Percentiles rank a stretch among this genome's conserved stretches.
Evolutionary conservation across 92 coral and sea anemone species (phyloP).

Genomic region (Actinernus sp.): DNA sequence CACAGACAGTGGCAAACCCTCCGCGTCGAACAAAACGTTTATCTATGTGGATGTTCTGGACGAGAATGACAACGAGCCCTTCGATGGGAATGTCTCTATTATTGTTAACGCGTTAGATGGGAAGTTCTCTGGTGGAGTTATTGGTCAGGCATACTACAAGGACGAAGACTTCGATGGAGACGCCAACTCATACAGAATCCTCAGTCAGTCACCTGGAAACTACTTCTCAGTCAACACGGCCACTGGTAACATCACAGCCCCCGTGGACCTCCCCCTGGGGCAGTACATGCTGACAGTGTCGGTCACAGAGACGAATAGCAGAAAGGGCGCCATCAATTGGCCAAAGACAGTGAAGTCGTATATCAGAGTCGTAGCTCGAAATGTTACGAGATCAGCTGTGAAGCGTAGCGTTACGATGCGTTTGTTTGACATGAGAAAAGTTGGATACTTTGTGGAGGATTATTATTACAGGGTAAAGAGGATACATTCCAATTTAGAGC

Average conservation of each 20-base stretch:
- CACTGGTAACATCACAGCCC: constrained; percentile 74
- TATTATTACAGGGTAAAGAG: constrained; percentile 42
- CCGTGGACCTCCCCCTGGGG: constrained; percentile 53
- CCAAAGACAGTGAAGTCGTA: constrained; percentile 67
- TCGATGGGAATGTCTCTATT: constrained; percentile 66
- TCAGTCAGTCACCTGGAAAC: constrained; percentile 59
- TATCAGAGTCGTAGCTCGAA: constrained; percentile 60
- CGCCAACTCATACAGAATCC: constrained; percentile 52
- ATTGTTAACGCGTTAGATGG: constrained; percentile 81
- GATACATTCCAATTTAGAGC: too few relatives aligned
- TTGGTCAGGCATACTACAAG: constrained; percentile 74
- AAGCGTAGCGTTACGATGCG: constrained; percentile 75
- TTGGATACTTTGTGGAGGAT: constrained; percentile 66
- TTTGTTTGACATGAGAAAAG: constrained; percentile 61
- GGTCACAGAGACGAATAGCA: constrained; percentile 50
- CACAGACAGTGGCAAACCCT: constrained; percentile 75
- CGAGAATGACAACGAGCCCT: constrained; percentile 65
- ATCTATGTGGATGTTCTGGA: constrained; percentile 80
- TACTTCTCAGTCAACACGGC: constrained; percentile 68
- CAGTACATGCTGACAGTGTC: constrained; percentile 52
- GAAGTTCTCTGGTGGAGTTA: constrained; percentile 76
- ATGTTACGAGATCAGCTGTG: constrained; percentile 65
- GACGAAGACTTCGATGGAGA: constrained; percentile 87
- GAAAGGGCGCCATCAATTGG: constrained; percentile 13
- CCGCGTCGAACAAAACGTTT: constrained; percentile 41